These are phyloP conservation scores for Ceratina japonica DNA, from an alignment of 1,140 invertebrate genomes.

Conservation along the genomic window DNA sequence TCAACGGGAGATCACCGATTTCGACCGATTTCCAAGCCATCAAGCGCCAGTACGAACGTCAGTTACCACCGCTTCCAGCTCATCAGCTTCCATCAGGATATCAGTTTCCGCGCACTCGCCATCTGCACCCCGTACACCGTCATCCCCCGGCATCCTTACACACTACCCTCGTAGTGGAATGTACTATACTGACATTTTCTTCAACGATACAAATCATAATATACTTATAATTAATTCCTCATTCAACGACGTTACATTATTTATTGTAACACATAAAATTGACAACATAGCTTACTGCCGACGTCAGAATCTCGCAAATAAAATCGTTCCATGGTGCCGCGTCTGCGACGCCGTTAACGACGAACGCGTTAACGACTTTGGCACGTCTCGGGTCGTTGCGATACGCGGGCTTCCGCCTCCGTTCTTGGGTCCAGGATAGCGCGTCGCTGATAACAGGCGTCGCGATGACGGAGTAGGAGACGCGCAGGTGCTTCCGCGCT, in stretches of 20 bases:
- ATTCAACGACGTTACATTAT: no score
- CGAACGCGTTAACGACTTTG: conserved; percentile 23
- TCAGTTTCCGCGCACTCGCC: background rate
- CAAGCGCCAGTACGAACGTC: conserved; percentile 1
- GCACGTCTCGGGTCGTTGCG: conserved; percentile 7
- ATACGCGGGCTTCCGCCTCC: background rate
- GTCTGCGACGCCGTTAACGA: no score
- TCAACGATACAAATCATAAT: no score
- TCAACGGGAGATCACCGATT: background rate
- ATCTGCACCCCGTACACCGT: background rate
- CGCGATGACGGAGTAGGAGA: conserved; percentile 4
- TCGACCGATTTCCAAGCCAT: conserved; percentile 10
- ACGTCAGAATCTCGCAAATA: no score
- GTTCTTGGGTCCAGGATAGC: conserved; percentile 22
- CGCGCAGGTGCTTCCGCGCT: conserved; percentile 4
- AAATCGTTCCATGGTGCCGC: no score
- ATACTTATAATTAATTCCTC: no score
- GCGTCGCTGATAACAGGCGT: conserved; percentile 25
- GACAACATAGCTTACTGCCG: no score
- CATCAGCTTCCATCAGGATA: conserved; percentile 9
- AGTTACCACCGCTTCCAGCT: conserved; percentile 7
- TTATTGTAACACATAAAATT: no score
- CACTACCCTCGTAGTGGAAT: background rate
- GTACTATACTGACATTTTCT: no score
- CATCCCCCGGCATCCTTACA: background rate